phyloP scores from a whole-genome alignment of 2,113 vertebrate species.

The Brachyhypopomus occidentalis region DNA sequence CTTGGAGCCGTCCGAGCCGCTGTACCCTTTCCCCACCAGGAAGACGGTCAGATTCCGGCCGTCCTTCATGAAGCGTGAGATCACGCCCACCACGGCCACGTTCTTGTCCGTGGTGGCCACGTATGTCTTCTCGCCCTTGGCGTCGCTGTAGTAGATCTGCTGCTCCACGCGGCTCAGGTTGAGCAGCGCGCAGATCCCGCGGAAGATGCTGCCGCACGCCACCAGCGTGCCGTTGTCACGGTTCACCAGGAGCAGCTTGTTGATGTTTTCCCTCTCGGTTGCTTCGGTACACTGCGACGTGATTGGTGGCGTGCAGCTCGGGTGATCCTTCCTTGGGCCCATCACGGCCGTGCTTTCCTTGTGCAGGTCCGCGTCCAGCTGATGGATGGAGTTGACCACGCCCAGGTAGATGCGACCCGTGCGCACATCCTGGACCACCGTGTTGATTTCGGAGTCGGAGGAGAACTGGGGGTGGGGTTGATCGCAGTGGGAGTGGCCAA shows the following conservation, averaged over 20 bases:
- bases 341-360: conserved; percentile 63
- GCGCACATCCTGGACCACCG: conserved; percentile 77
- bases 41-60: conserved; percentile 71
- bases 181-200: conserved; percentile 89
- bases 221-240: conserved; percentile 69
- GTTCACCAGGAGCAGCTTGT: conserved; percentile 90
- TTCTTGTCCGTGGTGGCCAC: conserved; percentile 88
- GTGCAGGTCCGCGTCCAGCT: conserved; percentile 76
- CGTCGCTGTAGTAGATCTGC: conserved; percentile 82
- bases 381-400: conserved; percentile 85
- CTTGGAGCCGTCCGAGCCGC: conserved; percentile 87
- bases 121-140: conserved; percentile 91
- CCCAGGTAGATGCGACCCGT: conserved; percentile 87
- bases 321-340: conserved; percentile 82
- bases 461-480: conserved; percentile 48
- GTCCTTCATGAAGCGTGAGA: conserved; percentile 69
- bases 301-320: conserved; percentile 89
- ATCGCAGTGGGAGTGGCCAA: not conserved
- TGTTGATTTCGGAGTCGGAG: conserved; percentile 82
- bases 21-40: conserved; percentile 91
- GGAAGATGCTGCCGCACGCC: conserved; percentile 90
- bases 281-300: conserved; percentile 78
- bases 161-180: conserved; percentile 78
- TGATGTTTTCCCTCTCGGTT: conserved; percentile 78
- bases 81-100: conserved; percentile 88